These are phyloP conservation scores for Drosophila prosaltans DNA, from an alignment of 1,140 invertebrate species.

Conservation along the genomic window DNA sequence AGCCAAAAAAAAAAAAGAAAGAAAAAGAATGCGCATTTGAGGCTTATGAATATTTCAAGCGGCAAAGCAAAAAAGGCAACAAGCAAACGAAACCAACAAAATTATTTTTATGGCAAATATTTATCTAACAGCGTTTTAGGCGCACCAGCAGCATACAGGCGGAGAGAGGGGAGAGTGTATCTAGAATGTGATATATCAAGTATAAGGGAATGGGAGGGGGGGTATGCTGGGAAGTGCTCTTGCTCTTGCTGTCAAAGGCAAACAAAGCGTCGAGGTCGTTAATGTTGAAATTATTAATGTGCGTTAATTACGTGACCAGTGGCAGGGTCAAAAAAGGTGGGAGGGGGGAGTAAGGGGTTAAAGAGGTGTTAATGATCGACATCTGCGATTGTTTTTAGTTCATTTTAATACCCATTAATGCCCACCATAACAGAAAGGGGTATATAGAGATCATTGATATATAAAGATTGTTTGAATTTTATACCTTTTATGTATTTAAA, in stretches of 20 bases:
- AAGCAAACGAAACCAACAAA: conserved; percentile 43
- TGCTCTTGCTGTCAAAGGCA: conserved; percentile 56
- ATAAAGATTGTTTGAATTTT: too few relatives aligned
- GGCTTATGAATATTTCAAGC: conserved; percentile 75
- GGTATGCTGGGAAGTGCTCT: background rate
- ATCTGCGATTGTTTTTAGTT: conserved; percentile 16
- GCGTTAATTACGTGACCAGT: conserved; percentile 63
- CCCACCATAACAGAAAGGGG: background rate
- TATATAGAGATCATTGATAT: background rate
- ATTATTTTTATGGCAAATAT: conserved; percentile 79
- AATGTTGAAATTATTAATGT: conserved; percentile 80
- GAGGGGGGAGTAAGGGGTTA: conserved; percentile 8
- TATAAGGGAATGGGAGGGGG: background rate
- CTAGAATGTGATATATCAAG: too few relatives aligned
- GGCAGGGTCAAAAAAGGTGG: background rate
- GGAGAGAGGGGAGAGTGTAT: background rate
- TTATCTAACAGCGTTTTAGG: conserved; percentile 76
- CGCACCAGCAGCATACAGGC: conserved; percentile 20
- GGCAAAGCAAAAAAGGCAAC: conserved; percentile 27
- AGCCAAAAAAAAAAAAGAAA: conserved; percentile 23
- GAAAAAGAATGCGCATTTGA: conserved; percentile 73
- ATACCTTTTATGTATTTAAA: too few relatives aligned
- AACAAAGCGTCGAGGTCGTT: conserved; percentile 75
- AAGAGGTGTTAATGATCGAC: conserved; percentile 8
- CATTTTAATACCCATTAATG: too few relatives aligned